Evolutionary conservation across 1,140 invertebrate species (phyloP), one percentile per base, ranked within the genome.

Genomic region (Homalodisca vitripennis): DNA sequence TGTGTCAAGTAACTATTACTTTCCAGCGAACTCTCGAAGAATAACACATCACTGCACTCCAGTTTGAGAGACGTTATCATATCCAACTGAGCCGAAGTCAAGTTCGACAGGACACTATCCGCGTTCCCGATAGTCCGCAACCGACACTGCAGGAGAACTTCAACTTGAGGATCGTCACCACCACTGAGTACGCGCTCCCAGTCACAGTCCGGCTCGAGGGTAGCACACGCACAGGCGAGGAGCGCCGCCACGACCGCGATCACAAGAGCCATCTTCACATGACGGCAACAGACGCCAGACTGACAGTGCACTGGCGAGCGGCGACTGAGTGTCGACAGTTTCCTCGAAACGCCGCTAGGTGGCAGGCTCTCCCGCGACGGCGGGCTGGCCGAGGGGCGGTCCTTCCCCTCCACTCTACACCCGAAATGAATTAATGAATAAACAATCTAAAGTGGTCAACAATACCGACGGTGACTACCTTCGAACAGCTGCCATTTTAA

Each of bases 31-130:
- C 88, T 91, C 79, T 92, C 90, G 78, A 90, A 91, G 79, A 92
- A 91, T 48, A 92, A 79, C 68, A 89, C 87, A 79, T 92, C 90
- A 79, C 87, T 92, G 79, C 92, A 93, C 77, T 91, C 87, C 47
- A 93, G 82, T 72, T 84, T 84, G 60, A 93, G 79, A 14, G 87
- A 85, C 64, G 84, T 84, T 27, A 91, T 84, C 71, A 86, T 84
- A 73, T 92, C 89, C 34, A 85, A 82, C 74, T 86, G 85, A 24
- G 82, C 78, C 27, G 81, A 78, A 46, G 86, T 88, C 46, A 92
- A 82, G 74, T 90, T 89, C 66, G 86, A 86, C 57, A 91, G 80
- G 30, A 92, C 81, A 65, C 84, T 80, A 75, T 88, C 86, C 68
- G 88, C 89, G 74, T 85, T 88, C 74, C 85, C 86, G 76, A 91